Conservation (phyloP, 2,113 vertebrate species). For the Charadrius vociferus region DNA sequence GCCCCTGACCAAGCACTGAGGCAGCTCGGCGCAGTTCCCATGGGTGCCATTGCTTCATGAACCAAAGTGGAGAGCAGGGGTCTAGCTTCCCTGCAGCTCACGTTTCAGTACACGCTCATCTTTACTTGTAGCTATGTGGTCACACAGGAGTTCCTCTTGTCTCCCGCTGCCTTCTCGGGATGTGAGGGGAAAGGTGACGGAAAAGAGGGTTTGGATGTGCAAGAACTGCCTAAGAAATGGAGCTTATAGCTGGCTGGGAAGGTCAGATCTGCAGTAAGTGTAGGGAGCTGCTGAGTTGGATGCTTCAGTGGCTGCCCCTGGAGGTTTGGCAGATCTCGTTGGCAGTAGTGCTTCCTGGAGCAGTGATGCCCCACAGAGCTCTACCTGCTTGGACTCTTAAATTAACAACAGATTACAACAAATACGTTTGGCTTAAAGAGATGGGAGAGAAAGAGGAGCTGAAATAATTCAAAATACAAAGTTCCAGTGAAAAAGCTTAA, state of each 20-base stretch:
- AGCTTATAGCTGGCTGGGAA: background rate
- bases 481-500: background rate
- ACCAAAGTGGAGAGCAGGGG: background rate
- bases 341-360: background rate
- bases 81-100: background rate
- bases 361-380: background rate
- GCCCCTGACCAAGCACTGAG: background rate
- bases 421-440: background rate
- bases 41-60: background rate
- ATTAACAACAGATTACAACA: background rate
- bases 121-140: background rate
- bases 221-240: background rate
- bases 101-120: background rate
- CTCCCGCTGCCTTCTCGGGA: background rate
- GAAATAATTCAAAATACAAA: background rate
- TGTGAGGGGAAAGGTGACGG: background rate
- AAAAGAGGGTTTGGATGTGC: background rate
- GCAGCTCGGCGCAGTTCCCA: background rate
- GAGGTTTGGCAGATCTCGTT: background rate
- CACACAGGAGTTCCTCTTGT: background rate
- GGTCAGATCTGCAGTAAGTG: background rate
- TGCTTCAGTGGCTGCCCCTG: background rate
- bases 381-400: background rate
- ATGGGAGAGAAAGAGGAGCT: background rate
- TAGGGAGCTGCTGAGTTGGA: background rate